phyloP scores from a whole-genome alignment of 2,113 vertebrate species.

The Cebidichthys violaceus region DNA sequence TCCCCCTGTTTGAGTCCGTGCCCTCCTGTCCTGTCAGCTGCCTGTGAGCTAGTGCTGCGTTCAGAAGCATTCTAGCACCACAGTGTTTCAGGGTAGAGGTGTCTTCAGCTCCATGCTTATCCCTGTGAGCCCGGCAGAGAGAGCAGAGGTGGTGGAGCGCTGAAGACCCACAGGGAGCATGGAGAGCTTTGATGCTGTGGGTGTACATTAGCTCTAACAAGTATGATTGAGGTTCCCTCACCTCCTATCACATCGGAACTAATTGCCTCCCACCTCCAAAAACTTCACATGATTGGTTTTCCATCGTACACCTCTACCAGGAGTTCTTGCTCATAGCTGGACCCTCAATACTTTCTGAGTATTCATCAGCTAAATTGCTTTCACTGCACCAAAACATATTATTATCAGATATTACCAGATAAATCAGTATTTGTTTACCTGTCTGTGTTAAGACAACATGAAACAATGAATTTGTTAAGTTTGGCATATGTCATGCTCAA shows the following conservation, averaged over 20 bases:
- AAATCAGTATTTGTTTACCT: too few species aligned
- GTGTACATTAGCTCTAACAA: background rate
- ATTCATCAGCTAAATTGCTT: background rate
- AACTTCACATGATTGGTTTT: conserved; percentile 9
- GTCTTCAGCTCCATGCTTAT: background rate
- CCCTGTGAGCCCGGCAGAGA: background rate
- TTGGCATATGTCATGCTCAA: background rate
- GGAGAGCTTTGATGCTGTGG: background rate
- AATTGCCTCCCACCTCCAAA: conserved; percentile 5
- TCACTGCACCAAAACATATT: background rate
- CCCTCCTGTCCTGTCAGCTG: background rate
- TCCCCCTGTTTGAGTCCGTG: background rate
- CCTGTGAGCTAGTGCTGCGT: background rate
- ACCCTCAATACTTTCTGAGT: background rate
- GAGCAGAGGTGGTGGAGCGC: background rate
- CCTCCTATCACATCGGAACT: background rate
- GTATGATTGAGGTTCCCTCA: conserved; percentile 11
- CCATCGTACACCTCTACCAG: background rate
- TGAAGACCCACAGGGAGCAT: background rate
- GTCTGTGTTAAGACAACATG: background rate
- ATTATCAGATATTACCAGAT: background rate
- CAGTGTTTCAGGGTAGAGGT: background rate
- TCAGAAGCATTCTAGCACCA: background rate
- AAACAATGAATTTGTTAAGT: too few species aligned
- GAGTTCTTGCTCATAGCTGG: background rate